Evolutionary conservation across 2,113 vertebrate species (phyloP).

Genomic region (Anhinga anhinga): DNA sequence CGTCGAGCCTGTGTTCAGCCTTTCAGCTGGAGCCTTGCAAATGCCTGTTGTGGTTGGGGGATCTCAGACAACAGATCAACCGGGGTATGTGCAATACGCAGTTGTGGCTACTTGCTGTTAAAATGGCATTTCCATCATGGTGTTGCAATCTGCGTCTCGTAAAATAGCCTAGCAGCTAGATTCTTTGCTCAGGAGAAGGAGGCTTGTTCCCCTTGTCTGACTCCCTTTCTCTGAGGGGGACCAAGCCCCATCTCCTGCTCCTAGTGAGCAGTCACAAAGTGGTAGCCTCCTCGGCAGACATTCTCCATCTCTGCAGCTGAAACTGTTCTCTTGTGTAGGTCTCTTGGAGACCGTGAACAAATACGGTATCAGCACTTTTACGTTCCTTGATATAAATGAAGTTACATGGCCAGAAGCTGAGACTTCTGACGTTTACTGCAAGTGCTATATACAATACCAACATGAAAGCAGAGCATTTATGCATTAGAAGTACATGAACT

Average conservation of each 20-base stretch:
- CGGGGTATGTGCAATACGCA: background rate
- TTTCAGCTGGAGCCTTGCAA: background rate
- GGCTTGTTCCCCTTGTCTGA: background rate
- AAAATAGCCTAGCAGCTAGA: background rate
- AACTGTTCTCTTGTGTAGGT: background rate
- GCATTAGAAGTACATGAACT: background rate
- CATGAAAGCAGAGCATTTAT: background rate
- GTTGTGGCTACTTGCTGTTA: background rate
- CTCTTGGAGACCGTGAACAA: background rate
- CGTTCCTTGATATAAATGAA: background rate
- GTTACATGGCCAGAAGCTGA: background rate
- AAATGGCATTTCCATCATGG: background rate
- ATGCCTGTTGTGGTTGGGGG: background rate
- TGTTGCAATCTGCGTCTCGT: background rate
- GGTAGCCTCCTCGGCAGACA: background rate
- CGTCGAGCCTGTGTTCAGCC: rapidly evolving
- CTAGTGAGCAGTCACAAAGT: rapidly evolving
- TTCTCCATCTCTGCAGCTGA: background rate
- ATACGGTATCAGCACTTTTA: background rate
- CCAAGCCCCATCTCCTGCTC: background rate
- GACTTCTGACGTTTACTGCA: background rate
- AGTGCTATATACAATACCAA: background rate
- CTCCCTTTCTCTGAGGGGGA: background rate
- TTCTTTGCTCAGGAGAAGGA: background rate
- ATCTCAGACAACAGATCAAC: background rate